These are phyloP conservation scores for Meteorus colon DNA, from an alignment of 2,888 invertebrate genomes.

Conservation along the genomic window DNA sequence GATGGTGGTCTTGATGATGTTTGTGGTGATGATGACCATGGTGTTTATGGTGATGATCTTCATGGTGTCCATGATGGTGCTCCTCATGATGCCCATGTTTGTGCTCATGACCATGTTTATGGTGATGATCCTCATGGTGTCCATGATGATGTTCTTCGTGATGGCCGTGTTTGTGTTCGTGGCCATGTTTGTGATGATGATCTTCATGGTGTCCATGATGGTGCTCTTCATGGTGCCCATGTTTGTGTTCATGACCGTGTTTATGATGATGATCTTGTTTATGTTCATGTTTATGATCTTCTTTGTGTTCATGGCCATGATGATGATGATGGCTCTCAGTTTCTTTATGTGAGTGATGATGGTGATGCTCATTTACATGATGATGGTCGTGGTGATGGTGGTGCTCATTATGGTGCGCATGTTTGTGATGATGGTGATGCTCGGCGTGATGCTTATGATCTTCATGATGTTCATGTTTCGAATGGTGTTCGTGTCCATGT, in stretches of 20 bases:
- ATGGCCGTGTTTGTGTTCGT: slow-evolving; percentile 61
- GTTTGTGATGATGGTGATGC: slow-evolving; percentile 66
- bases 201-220: slow-evolving; percentile 58
- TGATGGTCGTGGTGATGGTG: slow-evolving; percentile 67
- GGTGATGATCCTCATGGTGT: slow-evolving; percentile 59
- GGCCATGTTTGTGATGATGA: slow-evolving; percentile 57
- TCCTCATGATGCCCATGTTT: slow-evolving; percentile 48
- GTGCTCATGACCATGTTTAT: slow-evolving; percentile 55
- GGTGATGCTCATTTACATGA: slow-evolving; percentile 65
- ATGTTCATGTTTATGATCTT: slow-evolving; percentile 63
- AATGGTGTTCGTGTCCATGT: slow-evolving; percentile 54
- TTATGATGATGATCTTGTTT: slow-evolving; percentile 64
- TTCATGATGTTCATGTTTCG: slow-evolving; percentile 51
- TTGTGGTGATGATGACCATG: slow-evolving; percentile 53
- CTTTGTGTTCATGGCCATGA: slow-evolving; percentile 64
- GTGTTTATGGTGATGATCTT: slow-evolving; percentile 58
- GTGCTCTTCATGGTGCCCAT: slow-evolving; percentile 61
- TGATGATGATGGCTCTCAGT: slow-evolving; percentile 65
- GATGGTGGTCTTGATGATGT: slow-evolving; percentile 56
- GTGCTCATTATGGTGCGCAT: slow-evolving; percentile 64
- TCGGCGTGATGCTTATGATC: slow-evolving; percentile 60
- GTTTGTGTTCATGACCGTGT: slow-evolving; percentile 62
- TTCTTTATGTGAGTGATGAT: slow-evolving; percentile 65
- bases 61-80: slow-evolving; percentile 55
- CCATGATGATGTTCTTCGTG: slow-evolving; percentile 61